A percentile compares a stretch with the other conserved stretches of the same genome.
These are phyloP conservation scores for Empis livida DNA, from an alignment of 2,888 invertebrate species.

Conservation along the genomic window DNA sequence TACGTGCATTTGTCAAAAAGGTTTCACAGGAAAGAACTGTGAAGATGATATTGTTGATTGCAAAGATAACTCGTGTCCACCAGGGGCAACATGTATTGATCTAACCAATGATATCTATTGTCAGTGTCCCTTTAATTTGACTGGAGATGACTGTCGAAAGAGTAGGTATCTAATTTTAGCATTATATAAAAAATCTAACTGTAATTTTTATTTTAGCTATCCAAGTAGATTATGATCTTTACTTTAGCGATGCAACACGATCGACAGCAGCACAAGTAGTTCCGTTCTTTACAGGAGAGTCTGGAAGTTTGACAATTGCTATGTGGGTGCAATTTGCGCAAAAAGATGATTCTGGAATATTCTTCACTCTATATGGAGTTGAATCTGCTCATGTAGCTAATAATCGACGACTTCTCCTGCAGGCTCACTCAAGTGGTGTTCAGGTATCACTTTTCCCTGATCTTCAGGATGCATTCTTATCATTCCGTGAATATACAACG, in stretches of 20 bases:
- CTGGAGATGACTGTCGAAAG: conserved; percentile 93
- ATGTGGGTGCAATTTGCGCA: conserved; percentile 95
- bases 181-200: neutral
- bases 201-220: conserved; percentile 53
- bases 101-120: conserved; percentile 85
- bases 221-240: conserved; percentile 94
- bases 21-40: conserved; percentile 68
- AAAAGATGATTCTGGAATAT: conserved; percentile 82
- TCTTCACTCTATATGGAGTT: conserved; percentile 86
- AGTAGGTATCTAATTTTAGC: conserved; percentile 43
- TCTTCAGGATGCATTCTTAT: conserved; percentile 76
- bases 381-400: conserved; percentile 67
- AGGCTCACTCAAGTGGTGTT: conserved; percentile 87
- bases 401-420: conserved; percentile 67
- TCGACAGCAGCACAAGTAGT: conserved; percentile 88
- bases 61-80: conserved; percentile 86
- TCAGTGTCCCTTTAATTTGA: conserved; percentile 92
- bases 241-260: conserved; percentile 81
- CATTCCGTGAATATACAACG: conserved; percentile 82
- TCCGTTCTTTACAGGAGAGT: conserved; percentile 70
- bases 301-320: conserved; percentile 73
- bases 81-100: conserved; percentile 85
- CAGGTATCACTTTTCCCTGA: conserved; percentile 82
- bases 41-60: conserved; percentile 86
- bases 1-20: conserved; percentile 74